Evolutionary conservation across 2,113 vertebrate species (phyloP).

Genomic region (Nematolebias whitei): DNA sequence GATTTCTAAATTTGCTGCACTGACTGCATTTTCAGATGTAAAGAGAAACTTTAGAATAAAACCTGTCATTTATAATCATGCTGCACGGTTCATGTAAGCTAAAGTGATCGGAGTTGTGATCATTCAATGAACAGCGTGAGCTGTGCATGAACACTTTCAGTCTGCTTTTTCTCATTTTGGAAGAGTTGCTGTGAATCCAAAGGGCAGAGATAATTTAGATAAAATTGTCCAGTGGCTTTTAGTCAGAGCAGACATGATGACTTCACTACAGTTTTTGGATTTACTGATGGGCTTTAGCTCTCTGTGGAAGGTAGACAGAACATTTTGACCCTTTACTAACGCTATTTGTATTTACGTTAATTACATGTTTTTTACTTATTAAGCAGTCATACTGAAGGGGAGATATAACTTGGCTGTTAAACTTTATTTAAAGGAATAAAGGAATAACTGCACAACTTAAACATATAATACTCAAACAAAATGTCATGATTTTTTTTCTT

Average conservation of each 20-base stretch:
- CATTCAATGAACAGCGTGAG: slow-evolving; percentile 50
- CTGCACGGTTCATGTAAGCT: no score
- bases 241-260: not conserved
- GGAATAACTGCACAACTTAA: no score
- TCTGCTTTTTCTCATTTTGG: slow-evolving; percentile 1
- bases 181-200: not conserved
- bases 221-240: not conserved
- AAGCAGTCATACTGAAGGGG: not conserved
- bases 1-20: no score
- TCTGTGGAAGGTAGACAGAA: not conserved
- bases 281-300: slow-evolving; percentile 5
- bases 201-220: slow-evolving; percentile 8
- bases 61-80: no score
- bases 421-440: no score
- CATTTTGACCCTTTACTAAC: not conserved
- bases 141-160: slow-evolving; percentile 19
- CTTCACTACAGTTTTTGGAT: slow-evolving; percentile 1
- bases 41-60: no score
- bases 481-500: no score
- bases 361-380: slow-evolving; percentile 8
- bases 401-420: not conserved
- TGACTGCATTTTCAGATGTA: no score
- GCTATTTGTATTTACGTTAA: not conserved
- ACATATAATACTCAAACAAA: no score
- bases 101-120: slow-evolving; percentile 34